These are phyloP conservation scores for Ormyrus rosae DNA, from an alignment of 2,888 invertebrate species.

Conservation along the genomic window DNA sequence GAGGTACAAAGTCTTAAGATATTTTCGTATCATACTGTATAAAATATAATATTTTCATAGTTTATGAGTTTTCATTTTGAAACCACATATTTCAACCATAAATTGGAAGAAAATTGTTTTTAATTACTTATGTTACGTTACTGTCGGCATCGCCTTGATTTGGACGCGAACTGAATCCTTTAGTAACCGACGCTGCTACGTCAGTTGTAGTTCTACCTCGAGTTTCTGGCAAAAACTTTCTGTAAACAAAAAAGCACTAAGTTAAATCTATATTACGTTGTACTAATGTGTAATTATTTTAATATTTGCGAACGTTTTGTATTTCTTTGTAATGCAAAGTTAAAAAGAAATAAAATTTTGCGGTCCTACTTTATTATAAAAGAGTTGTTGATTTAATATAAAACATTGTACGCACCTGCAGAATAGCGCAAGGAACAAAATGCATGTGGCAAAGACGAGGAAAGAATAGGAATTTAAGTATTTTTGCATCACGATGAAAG, in stretches of 20 bases:
- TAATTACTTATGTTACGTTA: constrained; percentile 22
- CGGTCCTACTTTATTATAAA: too few species aligned
- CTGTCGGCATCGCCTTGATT: constrained; percentile 51
- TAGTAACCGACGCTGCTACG: constrained; percentile 80
- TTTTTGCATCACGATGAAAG: constrained; percentile 82
- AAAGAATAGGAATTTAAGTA: constrained; percentile 85
- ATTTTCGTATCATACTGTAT: constrained; percentile 49
- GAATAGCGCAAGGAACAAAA: constrained; percentile 79
- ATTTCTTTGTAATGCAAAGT: background rate
- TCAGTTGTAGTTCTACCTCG: constrained; percentile 82
- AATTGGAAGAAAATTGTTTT: constrained; percentile 1
- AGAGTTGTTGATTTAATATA: background rate
- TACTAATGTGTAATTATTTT: constrained; percentile 2
- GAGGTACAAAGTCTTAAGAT: constrained; percentile 37
- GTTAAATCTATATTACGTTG: constrained; percentile 19
- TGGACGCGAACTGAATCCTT: constrained; percentile 80
- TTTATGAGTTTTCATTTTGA: background rate
- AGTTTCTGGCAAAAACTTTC: constrained; percentile 86
- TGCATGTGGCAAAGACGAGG: constrained; percentile 82
- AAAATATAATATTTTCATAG: constrained; percentile 3
- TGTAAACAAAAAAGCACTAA: constrained; percentile 69
- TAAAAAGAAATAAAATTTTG: constrained; percentile 3
- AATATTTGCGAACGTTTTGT: background rate
- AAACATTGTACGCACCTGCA: constrained; percentile 76
- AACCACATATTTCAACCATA: background rate